Evolutionary conservation across 2,797 vertebrate genomes (phyloP), one percentile per base, ranked within the genome.

Genomic region (Microctenopoma steveboyesi): DNA sequence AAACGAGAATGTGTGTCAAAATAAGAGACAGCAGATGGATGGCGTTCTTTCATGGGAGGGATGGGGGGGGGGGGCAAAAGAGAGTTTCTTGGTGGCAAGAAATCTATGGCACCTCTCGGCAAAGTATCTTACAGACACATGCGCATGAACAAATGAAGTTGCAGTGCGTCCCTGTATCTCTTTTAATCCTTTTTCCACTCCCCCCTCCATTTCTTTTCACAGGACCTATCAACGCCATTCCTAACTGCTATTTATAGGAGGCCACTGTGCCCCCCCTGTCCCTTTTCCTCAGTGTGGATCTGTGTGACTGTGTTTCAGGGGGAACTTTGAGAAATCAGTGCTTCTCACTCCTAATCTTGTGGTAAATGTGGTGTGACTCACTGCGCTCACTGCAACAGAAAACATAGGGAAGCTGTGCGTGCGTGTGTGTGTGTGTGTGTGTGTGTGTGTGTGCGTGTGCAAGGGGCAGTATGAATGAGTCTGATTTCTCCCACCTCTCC

Each of bases 131-230:
- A 61, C 62, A 74, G 14, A 53, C 49, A 37, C 68, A 55, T 45
- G 52, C 57, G 65, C 58, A 46, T 1, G 16, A 56, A 74, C 69
- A 81, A 69, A 79, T 74, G 57, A 68, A 86, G 83, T 86, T 85
- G 73, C 64, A 78, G 64, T 87, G 56, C 42, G 76, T 80, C 76
- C 70, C 56, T 88, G 82, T 89, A 86, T 92, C 86, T 92, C 86
- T 89, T 89, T 89, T 92, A 93, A 94, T 93, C 92, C 90, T 88
- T 92, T 92, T 93, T 93, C 91, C 92, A 92, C 81, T 81, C 87
- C 86, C 91, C 88, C 82, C 84, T 78, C 82, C 80, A 80, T 91
- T 88, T 88, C 87, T 89, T 86, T 92, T 92, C 86, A 87, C 84
- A 82, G 88, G 86, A 86, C 89, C 91, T 86, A 92, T 93, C 92